Evolutionary conservation across 2,888 invertebrate species (phyloP), one percentile per base, ranked within the genome.

Genomic region (Lamproptera curius): DNA sequence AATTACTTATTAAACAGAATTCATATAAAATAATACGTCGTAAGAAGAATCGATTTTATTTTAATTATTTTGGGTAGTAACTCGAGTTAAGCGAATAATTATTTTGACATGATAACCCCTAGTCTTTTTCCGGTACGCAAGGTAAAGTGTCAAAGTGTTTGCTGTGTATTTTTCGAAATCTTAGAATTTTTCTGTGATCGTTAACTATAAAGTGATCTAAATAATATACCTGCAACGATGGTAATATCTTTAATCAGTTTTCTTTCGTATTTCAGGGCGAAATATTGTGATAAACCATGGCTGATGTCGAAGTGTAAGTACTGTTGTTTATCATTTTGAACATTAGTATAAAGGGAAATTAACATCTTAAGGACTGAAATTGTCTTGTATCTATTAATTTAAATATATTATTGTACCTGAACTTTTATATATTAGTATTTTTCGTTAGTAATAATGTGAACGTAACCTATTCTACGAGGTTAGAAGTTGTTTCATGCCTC

Each of bases 241-340:
- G 51, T 45, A 52, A 58, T 60, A 63, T 51, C 61, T 61, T 74
- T 67, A 72, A 74, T 62, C 55, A 51, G 59, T 71, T 73, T 61
- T 60, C 64, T 73, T 77, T 61, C 65, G 56, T 85, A 87, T 88
- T 88, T 88, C 88, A 88, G 88, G 75, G 74, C 70, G 61, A 63
- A 66, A 66, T 70, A 67, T 62, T 60, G 61, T 63, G 58, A 67
- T 60, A 81, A 79, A 91, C 83, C 87, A 94, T 94, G 94, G 93
- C 94, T 71, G 94, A 94, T 86, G 92, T 92, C 73, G 94, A 94
- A 89, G 92, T 91, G 94, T 94, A 90, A 94, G 94, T 93, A 75
- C 61, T 59, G 65, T 67, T 62, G 55, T 61, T 63, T 65, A 61
- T 26, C 20, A 37, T 17, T 13, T 6, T 16, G 2, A 35, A 31